Base-by-base conservation (phyloP, 2,113 vertebrate genomes). In the Leucopsar rothschildi region DNA sequence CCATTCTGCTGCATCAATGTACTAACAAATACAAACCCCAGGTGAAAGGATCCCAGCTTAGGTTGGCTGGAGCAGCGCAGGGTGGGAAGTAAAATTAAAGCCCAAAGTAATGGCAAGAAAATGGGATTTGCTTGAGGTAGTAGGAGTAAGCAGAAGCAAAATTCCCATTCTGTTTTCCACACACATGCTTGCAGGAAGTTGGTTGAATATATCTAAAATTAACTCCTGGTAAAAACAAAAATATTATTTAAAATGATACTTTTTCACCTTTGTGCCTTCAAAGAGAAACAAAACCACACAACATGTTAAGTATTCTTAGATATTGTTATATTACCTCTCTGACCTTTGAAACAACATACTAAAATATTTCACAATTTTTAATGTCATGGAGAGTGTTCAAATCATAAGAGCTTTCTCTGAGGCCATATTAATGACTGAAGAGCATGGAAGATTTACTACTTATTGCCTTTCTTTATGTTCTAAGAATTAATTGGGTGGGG, bases 401-500 rank as follows among this genome's bases (percentile, higher is more conserved):
- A 82, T 39, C 91, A n/a, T 76, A 71, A 59, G 35, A 68, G 44
- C 23, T 77, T 88, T 75, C 49, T 86, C 31, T 72, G 23, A 72
- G 61, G 10, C 47, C 66, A 82, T 37, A 9, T 35, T 79, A 91
- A 86, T 63, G 22, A 50, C 84, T 61, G 53, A 79, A 79, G 17
- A 86, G n/a, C 35, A 83, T 11, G 17, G 33, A 69, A 81, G 42
- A 81, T 71, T 90, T 88, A 56, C 35, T 83, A 57, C 56, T 73
- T 75, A 68, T 4, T 88, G 53, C 37, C 52, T 71, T 76, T 65
- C 29, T 68, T 71, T 61, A 47, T 68, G n/a, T 55, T 85, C 45
- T 49, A 12, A 76, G n/a, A 93, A 85, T 57, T 21, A 93, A 94
- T 63, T 53, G 47, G 20, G 28, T 49, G 11, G 47, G 14, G 5